Evolutionary conservation across 2,888 invertebrate genomes (phyloP).

Genomic region (Pelosia muscerda): DNA sequence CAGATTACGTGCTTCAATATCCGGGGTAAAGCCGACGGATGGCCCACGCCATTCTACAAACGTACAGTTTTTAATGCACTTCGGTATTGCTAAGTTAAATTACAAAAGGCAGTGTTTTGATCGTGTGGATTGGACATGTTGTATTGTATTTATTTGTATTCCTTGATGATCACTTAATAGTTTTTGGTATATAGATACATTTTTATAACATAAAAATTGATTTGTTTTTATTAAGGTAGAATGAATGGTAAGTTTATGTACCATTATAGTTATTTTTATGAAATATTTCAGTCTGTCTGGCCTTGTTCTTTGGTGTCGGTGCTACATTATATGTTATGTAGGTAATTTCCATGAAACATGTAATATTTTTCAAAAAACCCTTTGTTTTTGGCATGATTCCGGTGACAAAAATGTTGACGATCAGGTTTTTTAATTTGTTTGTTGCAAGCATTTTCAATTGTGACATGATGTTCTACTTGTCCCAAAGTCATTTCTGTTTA

Average conservation of each 20-base stretch:
- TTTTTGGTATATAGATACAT: too few relatives aligned
- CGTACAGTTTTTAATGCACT: conserved; percentile 46
- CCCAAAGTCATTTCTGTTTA: background rate
- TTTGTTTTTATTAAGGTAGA: too few relatives aligned
- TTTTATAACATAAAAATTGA: too few relatives aligned
- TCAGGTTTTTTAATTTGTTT: too few relatives aligned
- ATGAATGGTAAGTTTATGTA: too few relatives aligned
- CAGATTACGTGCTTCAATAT: conserved; percentile 87
- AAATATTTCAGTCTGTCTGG: background rate
- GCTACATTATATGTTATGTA: too few relatives aligned
- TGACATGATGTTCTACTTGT: background rate
- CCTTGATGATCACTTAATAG: too few relatives aligned
- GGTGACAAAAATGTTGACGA: too few relatives aligned
- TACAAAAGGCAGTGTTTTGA: conserved; percentile 27
- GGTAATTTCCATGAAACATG: too few relatives aligned
- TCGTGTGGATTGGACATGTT: background rate
- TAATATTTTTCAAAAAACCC: too few relatives aligned
- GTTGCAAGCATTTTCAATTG: background rate
- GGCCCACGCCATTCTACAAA: conserved; percentile 40
- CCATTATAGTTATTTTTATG: background rate
- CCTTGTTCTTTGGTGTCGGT: too few relatives aligned
- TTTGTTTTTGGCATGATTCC: too few relatives aligned
- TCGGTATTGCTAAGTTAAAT: conserved; percentile 39
- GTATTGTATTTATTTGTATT: background rate
- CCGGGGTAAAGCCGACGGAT: conserved; percentile 72